Evolutionary conservation across 2,797 vertebrate species (phyloP).

Genomic region (Notamacropus eugenii): DNA sequence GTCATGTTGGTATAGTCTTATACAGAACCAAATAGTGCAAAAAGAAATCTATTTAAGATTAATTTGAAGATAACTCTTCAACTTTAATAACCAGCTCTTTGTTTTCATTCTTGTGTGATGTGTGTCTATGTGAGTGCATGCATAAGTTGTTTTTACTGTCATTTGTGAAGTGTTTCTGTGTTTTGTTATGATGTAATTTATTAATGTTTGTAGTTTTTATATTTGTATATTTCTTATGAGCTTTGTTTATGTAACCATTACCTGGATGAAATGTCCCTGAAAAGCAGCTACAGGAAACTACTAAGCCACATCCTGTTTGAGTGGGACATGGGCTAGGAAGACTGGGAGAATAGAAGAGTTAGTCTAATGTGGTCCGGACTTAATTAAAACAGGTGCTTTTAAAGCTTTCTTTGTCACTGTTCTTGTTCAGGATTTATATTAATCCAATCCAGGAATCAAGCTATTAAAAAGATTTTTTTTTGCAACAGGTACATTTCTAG

Average conservation of each 20-base stretch:
- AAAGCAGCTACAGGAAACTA: conserved; percentile 85
- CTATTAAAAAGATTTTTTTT: conserved; percentile 85
- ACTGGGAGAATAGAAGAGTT: conserved; percentile 77
- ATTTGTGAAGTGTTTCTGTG: conserved; percentile 99
- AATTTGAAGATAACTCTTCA: conserved; percentile 87
- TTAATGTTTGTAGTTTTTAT: conserved; percentile 99
- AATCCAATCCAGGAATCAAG: conserved; percentile 85
- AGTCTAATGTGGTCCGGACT: conserved; percentile 82
- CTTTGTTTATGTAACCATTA: conserved; percentile 96
- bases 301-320: conserved; percentile 78
- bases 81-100: conserved; percentile 93
- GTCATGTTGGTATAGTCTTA: conserved; percentile 91
- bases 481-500: conserved; percentile 94
- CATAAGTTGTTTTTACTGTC: conserved; percentile 96
- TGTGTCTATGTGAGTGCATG: conserved; percentile 31
- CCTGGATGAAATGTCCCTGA: conserved; percentile 88
- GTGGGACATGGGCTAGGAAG: conserved; percentile 67
- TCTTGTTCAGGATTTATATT: conserved; percentile 86
- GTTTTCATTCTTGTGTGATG: conserved; percentile 92
- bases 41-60: conserved; percentile 82
- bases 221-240: conserved; percentile 99
- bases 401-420: conserved; percentile 83
- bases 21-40: conserved; percentile 87
- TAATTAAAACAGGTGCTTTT: conserved; percentile 73
- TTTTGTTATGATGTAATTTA: conserved; percentile 99